These are phyloP conservation scores for Maconellicoccus hirsutus DNA, from an alignment of 1,140 invertebrate genomes.

Conservation along the genomic window DNA sequence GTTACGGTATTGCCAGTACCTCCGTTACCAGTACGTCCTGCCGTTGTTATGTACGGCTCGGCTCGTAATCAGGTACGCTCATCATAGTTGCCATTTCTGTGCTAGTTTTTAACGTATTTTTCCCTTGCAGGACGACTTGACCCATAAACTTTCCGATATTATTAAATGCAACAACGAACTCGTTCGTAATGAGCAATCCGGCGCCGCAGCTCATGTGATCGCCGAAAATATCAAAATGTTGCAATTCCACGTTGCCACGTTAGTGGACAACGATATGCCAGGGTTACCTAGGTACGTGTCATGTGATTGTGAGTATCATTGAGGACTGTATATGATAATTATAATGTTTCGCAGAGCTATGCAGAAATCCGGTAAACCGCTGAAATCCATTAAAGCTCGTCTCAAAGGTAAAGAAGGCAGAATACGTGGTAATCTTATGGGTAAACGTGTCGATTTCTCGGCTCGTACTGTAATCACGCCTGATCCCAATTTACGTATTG, in stretches of 20 bases:
- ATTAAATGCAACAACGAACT: constrained; percentile 98
- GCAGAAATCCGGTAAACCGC: constrained; percentile 96
- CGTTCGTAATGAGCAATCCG: constrained; percentile 84
- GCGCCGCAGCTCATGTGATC: constrained; percentile 93
- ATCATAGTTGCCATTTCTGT: background rate
- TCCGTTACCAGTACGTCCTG: constrained; percentile 82
- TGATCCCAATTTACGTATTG: constrained; percentile 95
- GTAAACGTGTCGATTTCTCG: constrained; percentile 99
- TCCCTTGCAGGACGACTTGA: constrained; percentile 98
- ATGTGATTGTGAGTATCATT: no score
- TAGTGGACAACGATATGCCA: constrained; percentile 98
- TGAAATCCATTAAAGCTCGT: constrained; percentile 92
- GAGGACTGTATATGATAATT: background rate
- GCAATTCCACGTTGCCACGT: constrained; percentile 96
- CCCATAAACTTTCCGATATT: constrained; percentile 96
- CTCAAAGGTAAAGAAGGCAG: constrained; percentile 93
- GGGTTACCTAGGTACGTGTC: constrained; percentile 70
- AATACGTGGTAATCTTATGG: constrained; percentile 98
- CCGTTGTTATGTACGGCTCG: constrained; percentile 98
- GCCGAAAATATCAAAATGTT: constrained; percentile 95
- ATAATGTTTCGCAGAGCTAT: constrained; percentile 68
- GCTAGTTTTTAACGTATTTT: constrained; percentile 30
- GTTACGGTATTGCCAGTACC: constrained; percentile 94
- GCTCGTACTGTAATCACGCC: constrained; percentile 99
- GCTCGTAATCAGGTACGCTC: constrained; percentile 70